Evolutionary conservation across 2,888 invertebrate species (phyloP).

Genomic region (Galerucella calmariensis): DNA sequence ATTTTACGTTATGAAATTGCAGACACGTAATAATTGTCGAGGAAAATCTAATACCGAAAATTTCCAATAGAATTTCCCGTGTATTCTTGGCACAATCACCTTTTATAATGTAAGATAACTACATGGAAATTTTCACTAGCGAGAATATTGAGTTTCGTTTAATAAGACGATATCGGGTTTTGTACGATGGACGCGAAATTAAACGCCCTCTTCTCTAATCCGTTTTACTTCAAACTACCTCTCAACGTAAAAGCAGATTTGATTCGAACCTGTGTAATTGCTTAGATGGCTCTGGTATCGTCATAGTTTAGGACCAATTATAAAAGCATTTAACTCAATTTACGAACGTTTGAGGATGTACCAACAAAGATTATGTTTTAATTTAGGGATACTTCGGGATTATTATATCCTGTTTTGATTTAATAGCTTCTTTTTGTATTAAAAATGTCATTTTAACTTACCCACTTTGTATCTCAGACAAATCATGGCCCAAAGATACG

Average conservation of each 20-base stretch:
- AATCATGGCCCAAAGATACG: too few relatives aligned
- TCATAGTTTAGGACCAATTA: conserved; percentile 34
- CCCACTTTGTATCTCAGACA: too few relatives aligned
- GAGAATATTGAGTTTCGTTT: conserved; percentile 41
- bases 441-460: background rate
- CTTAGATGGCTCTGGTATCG: conserved; percentile 33
- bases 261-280: conserved; percentile 42
- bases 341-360: conserved; percentile 18
- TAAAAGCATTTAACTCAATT: conserved; percentile 23
- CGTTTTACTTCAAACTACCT: conserved; percentile 42
- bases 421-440: too few relatives aligned
- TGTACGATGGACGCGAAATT: conserved; percentile 42
- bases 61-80: background rate
- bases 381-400: too few relatives aligned
- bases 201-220: conserved; percentile 44
- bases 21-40: background rate
- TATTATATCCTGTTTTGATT: background rate
- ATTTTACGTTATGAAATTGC: background rate
- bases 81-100: background rate
- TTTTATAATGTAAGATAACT: conserved; percentile 24
- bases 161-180: conserved; percentile 43
- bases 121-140: conserved; percentile 25
- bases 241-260: conserved; percentile 37
- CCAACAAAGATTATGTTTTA: conserved; percentile 13
- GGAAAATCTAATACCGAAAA: background rate